Conservation (phyloP, 1,140 invertebrate species). For the Drosophila nigromelanica region DNA sequence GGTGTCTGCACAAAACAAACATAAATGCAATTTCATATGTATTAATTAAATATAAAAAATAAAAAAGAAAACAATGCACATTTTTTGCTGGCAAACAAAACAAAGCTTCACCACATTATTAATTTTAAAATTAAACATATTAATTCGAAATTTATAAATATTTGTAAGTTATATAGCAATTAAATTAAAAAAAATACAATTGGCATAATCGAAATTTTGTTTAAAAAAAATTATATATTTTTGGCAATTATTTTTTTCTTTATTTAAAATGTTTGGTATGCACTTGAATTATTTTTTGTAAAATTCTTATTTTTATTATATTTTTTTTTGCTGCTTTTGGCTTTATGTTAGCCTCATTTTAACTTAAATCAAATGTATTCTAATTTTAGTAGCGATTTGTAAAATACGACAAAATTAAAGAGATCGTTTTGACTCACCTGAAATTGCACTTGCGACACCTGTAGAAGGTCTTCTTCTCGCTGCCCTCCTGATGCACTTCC, state of each 20-base stretch:
- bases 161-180: slow-evolving; percentile 42
- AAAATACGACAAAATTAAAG: slow-evolving; percentile 38
- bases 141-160: slow-evolving; percentile 53
- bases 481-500: slow-evolving; percentile 80
- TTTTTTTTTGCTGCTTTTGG: slow-evolving; percentile 50
- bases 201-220: slow-evolving; percentile 70
- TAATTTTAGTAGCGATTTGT: slow-evolving; percentile 6
- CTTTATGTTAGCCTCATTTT: slow-evolving; percentile 82
- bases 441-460: slow-evolving; percentile 94
- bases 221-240: slow-evolving; percentile 49
- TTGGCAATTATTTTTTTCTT: slow-evolving; percentile 58
- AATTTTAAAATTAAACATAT: slow-evolving; percentile 59
- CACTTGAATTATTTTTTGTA: slow-evolving; percentile 49
- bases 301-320: slow-evolving; percentile 2
- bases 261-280: slow-evolving; percentile 46
- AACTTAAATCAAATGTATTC: slow-evolving; percentile 80
- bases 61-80: slow-evolving; percentile 14
- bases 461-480: slow-evolving; percentile 87
- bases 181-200: slow-evolving; percentile 39
- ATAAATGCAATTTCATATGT: neutral
- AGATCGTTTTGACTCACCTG: slow-evolving; percentile 84
- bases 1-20: slow-evolving; percentile 84
- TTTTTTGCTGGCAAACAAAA: slow-evolving; percentile 41
- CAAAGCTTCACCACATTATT: slow-evolving; percentile 73
- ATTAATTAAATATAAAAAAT: too few relatives aligned